Percentiles rank a stretch among this genome's conserved stretches.
Conservation (phyloP, 2,113 vertebrate genomes). For the Scytalopus superciliaris region DNA sequence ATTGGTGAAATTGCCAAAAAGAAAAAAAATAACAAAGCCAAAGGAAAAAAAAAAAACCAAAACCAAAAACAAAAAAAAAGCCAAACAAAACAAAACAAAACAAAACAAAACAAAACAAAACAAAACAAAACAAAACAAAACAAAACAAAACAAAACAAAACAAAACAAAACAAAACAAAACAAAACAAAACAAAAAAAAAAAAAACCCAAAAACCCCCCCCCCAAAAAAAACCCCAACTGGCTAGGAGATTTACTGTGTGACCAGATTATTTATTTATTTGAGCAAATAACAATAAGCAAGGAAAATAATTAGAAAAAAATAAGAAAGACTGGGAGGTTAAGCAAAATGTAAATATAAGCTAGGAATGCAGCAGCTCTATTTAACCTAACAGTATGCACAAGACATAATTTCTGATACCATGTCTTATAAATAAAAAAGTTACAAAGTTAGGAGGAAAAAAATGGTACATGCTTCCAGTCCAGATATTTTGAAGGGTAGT, state of each 20-base stretch:
- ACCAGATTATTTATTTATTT: neutral
- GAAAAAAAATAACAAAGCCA: neutral
- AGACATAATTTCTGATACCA: neutral
- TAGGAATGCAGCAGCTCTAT: neutral
- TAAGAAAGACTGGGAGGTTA: neutral
- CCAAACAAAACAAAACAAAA: neutral
- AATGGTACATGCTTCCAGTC: neutral
- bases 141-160: neutral
- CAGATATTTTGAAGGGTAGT: fast-evolving
- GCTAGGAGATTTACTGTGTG: neutral
- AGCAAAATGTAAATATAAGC: neutral
- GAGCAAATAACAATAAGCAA: neutral
- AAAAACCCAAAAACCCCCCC: no score
- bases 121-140: neutral
- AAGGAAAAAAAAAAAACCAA: neutral
- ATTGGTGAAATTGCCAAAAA: neutral
- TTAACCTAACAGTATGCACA: neutral
- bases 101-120: neutral
- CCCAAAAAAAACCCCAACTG: neutral
- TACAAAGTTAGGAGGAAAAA: fast-evolving
- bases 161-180: neutral
- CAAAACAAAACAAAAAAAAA: neutral
- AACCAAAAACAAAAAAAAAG: neutral
- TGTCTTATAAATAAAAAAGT: neutral
- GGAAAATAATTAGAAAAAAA: neutral